Base-by-base conservation (phyloP, 2,888 invertebrate species). In the Brachyptera risi region DNA sequence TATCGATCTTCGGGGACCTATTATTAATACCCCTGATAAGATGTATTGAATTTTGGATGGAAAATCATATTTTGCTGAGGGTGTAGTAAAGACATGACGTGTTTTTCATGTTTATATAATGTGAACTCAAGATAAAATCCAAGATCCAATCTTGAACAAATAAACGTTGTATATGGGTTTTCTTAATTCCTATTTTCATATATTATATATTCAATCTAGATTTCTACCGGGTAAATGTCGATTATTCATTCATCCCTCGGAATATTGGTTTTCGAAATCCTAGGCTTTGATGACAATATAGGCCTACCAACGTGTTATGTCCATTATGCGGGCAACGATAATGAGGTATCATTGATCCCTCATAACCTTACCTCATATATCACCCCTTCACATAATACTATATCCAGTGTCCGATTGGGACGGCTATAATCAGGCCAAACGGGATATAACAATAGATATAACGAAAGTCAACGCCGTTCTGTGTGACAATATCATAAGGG, bases 321-420 rank as follows among this genome's bases (percentile, higher is more conserved):
- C n/a, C 7, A 54, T 35, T 54, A 54, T 54, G 54, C 54, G 54
- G 54, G 54, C 35, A 11, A 15, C 17, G 31, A 15, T 51, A 51
- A 51, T 51, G 51, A 51, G 51, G 1, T 11, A 27, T n/a, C 51
- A 51, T 51, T 51, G 51, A 51, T 54, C 54, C 35, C 21, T 11
- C 9, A 23, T 35, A 17, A 54, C 54, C 54, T 50, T 21, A 54
- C 37, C 54, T 37, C 54, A 21, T 54, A 15, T 21, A 35, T 54
- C 54, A 35, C 15, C 54, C 21, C 23, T n/a, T n/a, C n/a, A n/a
- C n/a, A n/a, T n/a, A n/a, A n/a, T n/a, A n/a, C n/a, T n/a, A n/a
- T n/a, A n/a, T n/a, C n/a, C n/a, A 11, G n/a, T 24, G 24, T 21
- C 47, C 47, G 47, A 24, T 5, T 11, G 11, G 35, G 11, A 31